Conservation (phyloP, 2,888 invertebrate genomes). For the Amiota minor region DNA sequence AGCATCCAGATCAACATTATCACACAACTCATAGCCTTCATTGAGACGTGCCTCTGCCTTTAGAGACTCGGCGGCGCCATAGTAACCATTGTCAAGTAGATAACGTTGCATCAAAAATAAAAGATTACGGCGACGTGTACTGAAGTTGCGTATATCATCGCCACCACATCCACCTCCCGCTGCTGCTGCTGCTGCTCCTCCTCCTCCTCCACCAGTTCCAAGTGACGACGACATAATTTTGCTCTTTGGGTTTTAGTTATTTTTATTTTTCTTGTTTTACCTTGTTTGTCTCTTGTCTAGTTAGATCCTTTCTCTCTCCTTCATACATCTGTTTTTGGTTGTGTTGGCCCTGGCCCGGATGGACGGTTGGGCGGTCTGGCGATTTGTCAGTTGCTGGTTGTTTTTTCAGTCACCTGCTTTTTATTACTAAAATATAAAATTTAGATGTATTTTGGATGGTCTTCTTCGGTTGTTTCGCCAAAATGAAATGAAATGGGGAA, state of each 20-base stretch:
- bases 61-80: conserved; percentile 79
- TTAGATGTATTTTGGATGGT: no score
- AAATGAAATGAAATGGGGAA: no score
- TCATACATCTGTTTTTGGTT: not conserved
- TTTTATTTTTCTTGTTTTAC: not conserved
- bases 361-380: no score
- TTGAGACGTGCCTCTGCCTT: conserved; percentile 81
- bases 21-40: conserved; percentile 84
- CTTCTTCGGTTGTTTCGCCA: no score
- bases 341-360: not conserved
- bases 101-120: conserved; percentile 81
- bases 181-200: no score
- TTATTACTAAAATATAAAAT: no score
- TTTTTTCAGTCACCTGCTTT: no score
- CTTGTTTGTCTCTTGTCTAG: no score
- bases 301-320: not conserved
- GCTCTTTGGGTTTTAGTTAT: not conserved
- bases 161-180: conserved; percentile 39
- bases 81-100: conserved; percentile 79
- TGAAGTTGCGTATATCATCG: conserved; percentile 68
- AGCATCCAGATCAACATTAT: conserved; percentile 91
- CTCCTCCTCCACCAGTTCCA: no score
- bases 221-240: not conserved
- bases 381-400: no score
- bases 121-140: conserved; percentile 74